Evolutionary conservation across 2,888 invertebrate species (phyloP).

Genomic region (Itoplectis maculator): DNA sequence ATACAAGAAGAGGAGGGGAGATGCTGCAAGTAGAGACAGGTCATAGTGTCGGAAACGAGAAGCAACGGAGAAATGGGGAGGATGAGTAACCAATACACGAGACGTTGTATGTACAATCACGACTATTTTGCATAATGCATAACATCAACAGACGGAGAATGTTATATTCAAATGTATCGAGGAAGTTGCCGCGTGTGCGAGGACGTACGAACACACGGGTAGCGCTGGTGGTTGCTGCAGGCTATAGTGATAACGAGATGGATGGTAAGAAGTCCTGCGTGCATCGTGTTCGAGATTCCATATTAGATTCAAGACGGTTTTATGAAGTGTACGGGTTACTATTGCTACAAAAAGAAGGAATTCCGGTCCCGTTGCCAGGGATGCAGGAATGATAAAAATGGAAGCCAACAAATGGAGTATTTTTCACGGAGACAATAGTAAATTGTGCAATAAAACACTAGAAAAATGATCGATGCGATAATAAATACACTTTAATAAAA

Average conservation of each 20-base stretch:
- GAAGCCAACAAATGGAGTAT: no score
- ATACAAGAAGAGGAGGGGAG: background rate
- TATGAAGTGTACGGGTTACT: no score
- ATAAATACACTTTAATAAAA: no score
- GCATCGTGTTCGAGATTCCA: background rate
- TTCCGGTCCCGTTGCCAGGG: no score
- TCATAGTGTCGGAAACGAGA: constrained; percentile 24
- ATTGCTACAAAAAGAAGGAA: no score
- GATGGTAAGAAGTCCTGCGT: constrained; percentile 1
- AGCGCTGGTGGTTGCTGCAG: background rate
- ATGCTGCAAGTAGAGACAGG: background rate
- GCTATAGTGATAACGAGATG: background rate
- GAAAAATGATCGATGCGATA: no score
- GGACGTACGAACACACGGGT: background rate
- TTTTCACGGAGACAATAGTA: no score
- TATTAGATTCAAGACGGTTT: no score
- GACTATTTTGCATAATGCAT: constrained; percentile 70
- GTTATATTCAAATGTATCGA: constrained; percentile 61
- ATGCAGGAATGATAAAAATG: no score
- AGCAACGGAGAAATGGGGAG: background rate
- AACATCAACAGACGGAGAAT: constrained; percentile 60
- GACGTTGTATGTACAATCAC: constrained; percentile 66
- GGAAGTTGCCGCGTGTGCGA: constrained; percentile 35
- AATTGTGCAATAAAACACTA: no score
- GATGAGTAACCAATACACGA: constrained; percentile 35